Conservation (phyloP, 1,140 invertebrate species). For the Diorhabda elongata region DNA sequence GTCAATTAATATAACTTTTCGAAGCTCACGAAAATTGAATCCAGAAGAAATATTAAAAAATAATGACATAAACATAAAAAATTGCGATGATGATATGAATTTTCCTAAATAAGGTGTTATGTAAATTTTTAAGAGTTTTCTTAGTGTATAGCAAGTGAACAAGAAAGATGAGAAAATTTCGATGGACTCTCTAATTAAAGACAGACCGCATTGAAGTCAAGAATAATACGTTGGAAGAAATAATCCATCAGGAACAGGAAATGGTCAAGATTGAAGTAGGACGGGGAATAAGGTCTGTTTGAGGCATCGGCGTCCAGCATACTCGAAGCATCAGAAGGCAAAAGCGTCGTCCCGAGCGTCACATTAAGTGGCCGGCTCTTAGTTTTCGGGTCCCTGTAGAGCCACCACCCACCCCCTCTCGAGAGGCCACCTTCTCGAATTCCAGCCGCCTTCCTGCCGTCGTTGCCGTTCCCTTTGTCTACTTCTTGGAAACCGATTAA, state of each 20-base stretch:
- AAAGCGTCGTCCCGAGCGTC: constrained; percentile 42
- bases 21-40: too few species aligned
- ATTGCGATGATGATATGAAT: too few species aligned
- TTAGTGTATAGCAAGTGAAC: neutral
- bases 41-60: too few species aligned
- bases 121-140: neutral
- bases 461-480: constrained; percentile 43
- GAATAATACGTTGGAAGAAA: constrained; percentile 8
- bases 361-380: constrained; percentile 48
- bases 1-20: too few species aligned
- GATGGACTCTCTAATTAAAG: constrained; percentile 1
- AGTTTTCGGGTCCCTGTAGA: constrained; percentile 44
- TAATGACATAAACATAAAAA: too few species aligned
- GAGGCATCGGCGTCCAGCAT: constrained; percentile 20
- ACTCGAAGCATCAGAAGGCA: constrained; percentile 10
- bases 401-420: constrained; percentile 28
- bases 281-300: constrained; percentile 21
- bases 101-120: neutral
- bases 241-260: constrained; percentile 15
- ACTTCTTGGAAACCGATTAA: constrained; percentile 47
- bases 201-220: neutral
- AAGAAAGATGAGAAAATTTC: neutral
- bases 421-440: constrained; percentile 35
- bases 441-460: neutral
- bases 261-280: constrained; percentile 15